Base-by-base conservation (phyloP, 2,888 invertebrate species). In the Morpho achilles region DNA sequence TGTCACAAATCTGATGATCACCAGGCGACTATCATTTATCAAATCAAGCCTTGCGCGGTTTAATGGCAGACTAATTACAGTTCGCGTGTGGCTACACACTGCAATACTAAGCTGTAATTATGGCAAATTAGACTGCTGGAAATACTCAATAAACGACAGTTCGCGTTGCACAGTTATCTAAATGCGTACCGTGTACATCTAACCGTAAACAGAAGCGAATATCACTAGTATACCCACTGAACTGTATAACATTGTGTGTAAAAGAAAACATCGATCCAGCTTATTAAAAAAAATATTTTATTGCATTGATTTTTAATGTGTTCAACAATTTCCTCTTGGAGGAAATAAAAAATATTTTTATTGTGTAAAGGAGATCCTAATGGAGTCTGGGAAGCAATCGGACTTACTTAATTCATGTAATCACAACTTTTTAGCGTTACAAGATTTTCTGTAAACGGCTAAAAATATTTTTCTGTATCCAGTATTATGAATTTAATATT, bases 21-120 rank as follows among this genome's bases (percentile, higher is more conserved):
- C 32, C 59, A 42, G 23, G 60, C 58, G 60, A 53, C 60, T 52
- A 60, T 65, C 76, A 76, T 88, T 87, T 87, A 88, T 88, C 88
- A 88, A 86, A 87, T 86, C 86, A 80, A 77, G 73, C 74, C 74
- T 32, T 72, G 73, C 76, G 83, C 77, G 86, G 87, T 82, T 82
- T 84, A 83, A 87, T 85, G 82, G 80, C 84, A 76, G 80, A 79
- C 87, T 88, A 89, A 89, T 88, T 88, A 87, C 86, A 84, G 84
- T 81, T 80, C 76, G 79, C 69, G 74, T 53, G 54, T 63, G 59
- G 51, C 56, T 57, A 61, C 57, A 54, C 58, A 48, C 47, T 56
- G 50, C 55, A 50, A 73, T 70, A 68, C 54, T 47, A 54, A 69
- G 72, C 71, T 59, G 74, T 78, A 80, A 82, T 81, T 76, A 77